Evolutionary conservation across 2,113 vertebrate species (phyloP).

Genomic region (Gasterosteus aculeatus): DNA sequence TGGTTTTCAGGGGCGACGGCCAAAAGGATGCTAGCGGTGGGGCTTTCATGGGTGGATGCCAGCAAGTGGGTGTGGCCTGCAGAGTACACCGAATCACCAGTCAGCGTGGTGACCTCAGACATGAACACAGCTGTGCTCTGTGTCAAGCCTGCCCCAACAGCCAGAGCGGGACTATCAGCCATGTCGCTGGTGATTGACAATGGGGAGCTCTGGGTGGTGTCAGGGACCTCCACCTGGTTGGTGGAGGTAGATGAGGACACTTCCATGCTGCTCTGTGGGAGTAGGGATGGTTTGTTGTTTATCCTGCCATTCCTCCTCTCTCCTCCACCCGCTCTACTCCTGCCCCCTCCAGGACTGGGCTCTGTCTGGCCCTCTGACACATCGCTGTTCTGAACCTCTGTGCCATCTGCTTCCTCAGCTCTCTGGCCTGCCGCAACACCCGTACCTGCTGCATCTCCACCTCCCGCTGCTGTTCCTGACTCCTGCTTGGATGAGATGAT

Average conservation of each 20-base stretch:
- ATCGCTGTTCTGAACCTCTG: slow-evolving; percentile 97
- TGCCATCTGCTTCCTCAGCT: slow-evolving; percentile 86
- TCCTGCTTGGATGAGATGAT: slow-evolving; percentile 88
- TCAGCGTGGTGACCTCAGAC: slow-evolving; percentile 91
- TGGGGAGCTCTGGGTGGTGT: slow-evolving; percentile 98
- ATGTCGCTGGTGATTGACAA: slow-evolving; percentile 97
- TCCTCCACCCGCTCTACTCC: slow-evolving; percentile 83
- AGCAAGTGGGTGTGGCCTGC: slow-evolving; percentile 93
- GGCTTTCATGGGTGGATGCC: slow-evolving; percentile 82
- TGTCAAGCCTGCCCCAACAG: slow-evolving; percentile 90
- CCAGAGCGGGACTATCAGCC: slow-evolving; percentile 93
- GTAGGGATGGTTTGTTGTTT: slow-evolving; percentile 92
- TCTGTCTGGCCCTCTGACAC: slow-evolving; percentile 97
- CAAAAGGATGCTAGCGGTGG: slow-evolving; percentile 89
- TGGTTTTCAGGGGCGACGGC: slow-evolving; percentile 94
- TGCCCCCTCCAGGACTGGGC: slow-evolving; percentile 84
- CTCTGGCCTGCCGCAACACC: slow-evolving; percentile 71
- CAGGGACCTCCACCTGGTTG: slow-evolving; percentile 97
- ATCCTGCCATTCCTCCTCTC: slow-evolving; percentile 95
- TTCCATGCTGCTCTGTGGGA: slow-evolving; percentile 97
- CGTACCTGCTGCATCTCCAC: slow-evolving; percentile 31
- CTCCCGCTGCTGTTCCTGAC: slow-evolving; percentile 82
- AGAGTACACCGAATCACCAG: slow-evolving; percentile 92
- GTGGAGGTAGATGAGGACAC: slow-evolving; percentile 90
- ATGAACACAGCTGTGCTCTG: slow-evolving; percentile 95